Evolutionary conservation across 2,888 invertebrate species (phyloP).

Genomic region (Spatulosminthurus flaviceps): DNA sequence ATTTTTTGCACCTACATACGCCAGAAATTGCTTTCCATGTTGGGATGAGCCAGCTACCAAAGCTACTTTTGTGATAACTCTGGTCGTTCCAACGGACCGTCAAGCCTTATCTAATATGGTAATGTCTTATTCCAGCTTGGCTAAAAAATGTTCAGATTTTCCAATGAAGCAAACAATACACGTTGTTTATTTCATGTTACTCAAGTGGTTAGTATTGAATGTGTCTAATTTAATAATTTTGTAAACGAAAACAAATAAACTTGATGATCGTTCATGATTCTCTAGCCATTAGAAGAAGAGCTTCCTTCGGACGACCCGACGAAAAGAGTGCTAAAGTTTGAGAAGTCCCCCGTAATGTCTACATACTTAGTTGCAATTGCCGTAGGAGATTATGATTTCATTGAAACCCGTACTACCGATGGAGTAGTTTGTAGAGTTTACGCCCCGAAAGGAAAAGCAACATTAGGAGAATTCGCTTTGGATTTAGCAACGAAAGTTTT

Average conservation of each 20-base stretch:
- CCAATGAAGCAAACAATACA: too few species aligned
- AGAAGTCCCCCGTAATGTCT: conserved; percentile 91
- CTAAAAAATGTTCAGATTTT: not conserved
- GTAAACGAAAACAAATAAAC: too few species aligned
- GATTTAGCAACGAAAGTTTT: conserved; percentile 91
- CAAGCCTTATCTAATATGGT: conserved; percentile 95
- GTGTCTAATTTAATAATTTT: too few species aligned
- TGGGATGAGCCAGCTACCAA: conserved; percentile 97
- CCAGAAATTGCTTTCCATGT: conserved; percentile 93
- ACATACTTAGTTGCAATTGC: conserved; percentile 94
- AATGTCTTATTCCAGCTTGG: too few species aligned
- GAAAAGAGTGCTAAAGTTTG: conserved; percentile 75
- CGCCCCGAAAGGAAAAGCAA: conserved; percentile 88
- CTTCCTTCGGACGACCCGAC: conserved; percentile 61
- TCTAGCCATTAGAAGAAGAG: conserved; percentile 31
- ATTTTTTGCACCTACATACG: conserved; percentile 91
- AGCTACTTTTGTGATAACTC: conserved; percentile 89
- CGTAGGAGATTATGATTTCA: conserved; percentile 93
- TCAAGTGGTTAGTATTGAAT: too few species aligned
- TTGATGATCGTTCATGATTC: not conserved
- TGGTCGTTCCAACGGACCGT: conserved; percentile 81
- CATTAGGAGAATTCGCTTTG: conserved; percentile 90
- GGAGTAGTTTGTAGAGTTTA: conserved; percentile 84
- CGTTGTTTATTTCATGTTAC: too few species aligned
- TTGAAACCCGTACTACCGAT: conserved; percentile 84